Percentiles rank a stretch among this genome's conserved stretches.
Evolutionary conservation across 30 jellyfish, hydroid and myxozoan species (phyloP).

Genomic region (Cassiopea xamachana): DNA sequence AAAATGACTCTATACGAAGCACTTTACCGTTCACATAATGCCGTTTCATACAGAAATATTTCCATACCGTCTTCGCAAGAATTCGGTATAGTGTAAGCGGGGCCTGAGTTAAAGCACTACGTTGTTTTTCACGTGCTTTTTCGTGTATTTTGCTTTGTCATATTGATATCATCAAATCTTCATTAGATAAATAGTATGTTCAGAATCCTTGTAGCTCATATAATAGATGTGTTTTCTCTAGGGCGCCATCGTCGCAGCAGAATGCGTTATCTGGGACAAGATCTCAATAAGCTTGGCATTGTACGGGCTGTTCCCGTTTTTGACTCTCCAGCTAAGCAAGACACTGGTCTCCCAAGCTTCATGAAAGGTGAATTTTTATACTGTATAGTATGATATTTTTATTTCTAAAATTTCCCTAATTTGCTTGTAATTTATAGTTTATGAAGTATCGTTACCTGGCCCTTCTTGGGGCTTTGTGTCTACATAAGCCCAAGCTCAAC

Average conservation of each 20-base stretch:
- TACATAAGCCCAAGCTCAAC: too few relatives aligned
- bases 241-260: conserved; percentile 82
- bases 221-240: background rate
- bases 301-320: conserved; percentile 83
- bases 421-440: too few relatives aligned
- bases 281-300: conserved; percentile 91
- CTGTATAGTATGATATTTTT: too few relatives aligned
- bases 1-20: too few relatives aligned
- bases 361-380: conserved; percentile 30
- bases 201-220: background rate
- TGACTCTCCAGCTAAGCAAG: conserved; percentile 13
- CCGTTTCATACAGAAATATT: too few relatives aligned
- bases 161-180: background rate
- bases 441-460: too few relatives aligned
- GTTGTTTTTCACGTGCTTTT: too few relatives aligned
- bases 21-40: too few relatives aligned
- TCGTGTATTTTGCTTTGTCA: background rate
- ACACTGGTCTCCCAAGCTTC: conserved; percentile 43
- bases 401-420: background rate
- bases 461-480: too few relatives aligned
- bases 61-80: too few relatives aligned
- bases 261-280: conserved; percentile 94
- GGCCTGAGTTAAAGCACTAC: too few relatives aligned
- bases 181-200: background rate
- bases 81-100: too few relatives aligned